phyloP scores from a whole-genome alignment of 2,797 vertebrate genomes.

The Poliocrania exsul region DNA sequence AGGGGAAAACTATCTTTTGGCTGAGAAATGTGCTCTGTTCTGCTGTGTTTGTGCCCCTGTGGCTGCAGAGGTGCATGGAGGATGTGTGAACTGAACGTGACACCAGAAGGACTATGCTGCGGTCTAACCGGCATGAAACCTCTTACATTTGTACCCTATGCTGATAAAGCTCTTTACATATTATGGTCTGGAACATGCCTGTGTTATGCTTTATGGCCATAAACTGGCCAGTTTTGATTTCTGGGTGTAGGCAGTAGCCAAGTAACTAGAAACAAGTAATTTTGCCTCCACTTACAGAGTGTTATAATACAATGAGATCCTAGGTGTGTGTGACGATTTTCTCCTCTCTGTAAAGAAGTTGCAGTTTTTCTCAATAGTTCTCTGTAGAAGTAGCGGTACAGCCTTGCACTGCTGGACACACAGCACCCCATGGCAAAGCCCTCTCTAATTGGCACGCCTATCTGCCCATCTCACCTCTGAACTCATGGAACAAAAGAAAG shows the following conservation, averaged over 20 bases:
- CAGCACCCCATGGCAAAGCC: not conserved
- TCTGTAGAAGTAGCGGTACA: not conserved
- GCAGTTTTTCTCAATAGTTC: not conserved
- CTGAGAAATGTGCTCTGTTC: not conserved
- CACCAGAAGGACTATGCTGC: fast-evolving
- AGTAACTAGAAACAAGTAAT: not conserved
- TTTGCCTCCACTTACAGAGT: not conserved
- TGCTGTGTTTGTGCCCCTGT: not conserved
- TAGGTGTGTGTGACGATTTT: fast-evolving
- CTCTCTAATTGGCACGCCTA: not conserved
- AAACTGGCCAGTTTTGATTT: not conserved
- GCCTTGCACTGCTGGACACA: fast-evolving
- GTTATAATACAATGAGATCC: not conserved
- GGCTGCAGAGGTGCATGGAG: not conserved
- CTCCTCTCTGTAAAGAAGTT: not conserved
- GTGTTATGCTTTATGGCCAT: not conserved
- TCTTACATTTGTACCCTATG: not conserved
- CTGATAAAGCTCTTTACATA: fast-evolving
- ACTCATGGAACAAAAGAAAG: not conserved
- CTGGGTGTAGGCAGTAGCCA: not conserved
- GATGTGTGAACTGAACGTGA: not conserved
- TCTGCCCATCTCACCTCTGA: conserved; percentile 18
- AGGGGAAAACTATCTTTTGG: not conserved
- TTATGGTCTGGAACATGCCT: not conserved
- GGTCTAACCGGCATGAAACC: not conserved